These are phyloP conservation scores for Sitta europaea DNA, from an alignment of 2,113 vertebrate species.

Conservation along the genomic window DNA sequence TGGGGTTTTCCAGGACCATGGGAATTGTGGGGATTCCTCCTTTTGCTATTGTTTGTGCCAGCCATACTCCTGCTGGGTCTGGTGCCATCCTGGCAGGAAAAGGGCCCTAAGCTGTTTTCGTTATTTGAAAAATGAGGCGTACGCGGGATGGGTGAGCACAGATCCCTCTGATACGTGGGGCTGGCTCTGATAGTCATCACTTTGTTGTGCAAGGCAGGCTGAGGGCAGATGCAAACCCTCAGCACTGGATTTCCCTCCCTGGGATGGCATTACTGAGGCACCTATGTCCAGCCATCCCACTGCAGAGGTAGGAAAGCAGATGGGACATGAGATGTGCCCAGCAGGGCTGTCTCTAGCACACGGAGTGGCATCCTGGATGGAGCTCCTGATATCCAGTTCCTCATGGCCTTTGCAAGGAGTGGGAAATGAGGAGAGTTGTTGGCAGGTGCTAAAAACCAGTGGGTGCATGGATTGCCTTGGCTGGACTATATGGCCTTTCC, in stretches of 20 bases:
- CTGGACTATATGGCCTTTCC: background rate
- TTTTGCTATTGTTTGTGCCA: background rate
- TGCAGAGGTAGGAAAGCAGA: background rate
- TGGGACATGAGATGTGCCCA: background rate
- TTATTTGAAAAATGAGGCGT: background rate
- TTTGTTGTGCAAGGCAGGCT: background rate
- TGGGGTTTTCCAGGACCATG: background rate
- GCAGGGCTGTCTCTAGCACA: rapidly evolving
- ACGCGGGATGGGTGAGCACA: background rate
- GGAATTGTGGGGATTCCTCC: background rate
- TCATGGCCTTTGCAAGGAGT: background rate
- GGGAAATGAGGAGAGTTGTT: background rate
- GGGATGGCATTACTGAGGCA: background rate
- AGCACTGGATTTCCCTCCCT: background rate
- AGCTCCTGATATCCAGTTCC: background rate
- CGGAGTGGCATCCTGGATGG: background rate
- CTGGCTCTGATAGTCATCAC: background rate
- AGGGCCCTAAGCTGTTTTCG: background rate
- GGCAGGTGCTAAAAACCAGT: background rate
- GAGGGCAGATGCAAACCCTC: background rate
- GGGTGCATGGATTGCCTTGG: background rate
- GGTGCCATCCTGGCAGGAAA: background rate
- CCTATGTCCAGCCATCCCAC: rapidly evolving
- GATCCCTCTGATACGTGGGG: background rate
- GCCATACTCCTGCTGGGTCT: background rate